A percentile compares a stretch with the other conserved stretches of the same genome.
These are phyloP conservation scores for Sitta carolinensis DNA, from an alignment of 2,797 vertebrate genomes.

Conservation along the genomic window DNA sequence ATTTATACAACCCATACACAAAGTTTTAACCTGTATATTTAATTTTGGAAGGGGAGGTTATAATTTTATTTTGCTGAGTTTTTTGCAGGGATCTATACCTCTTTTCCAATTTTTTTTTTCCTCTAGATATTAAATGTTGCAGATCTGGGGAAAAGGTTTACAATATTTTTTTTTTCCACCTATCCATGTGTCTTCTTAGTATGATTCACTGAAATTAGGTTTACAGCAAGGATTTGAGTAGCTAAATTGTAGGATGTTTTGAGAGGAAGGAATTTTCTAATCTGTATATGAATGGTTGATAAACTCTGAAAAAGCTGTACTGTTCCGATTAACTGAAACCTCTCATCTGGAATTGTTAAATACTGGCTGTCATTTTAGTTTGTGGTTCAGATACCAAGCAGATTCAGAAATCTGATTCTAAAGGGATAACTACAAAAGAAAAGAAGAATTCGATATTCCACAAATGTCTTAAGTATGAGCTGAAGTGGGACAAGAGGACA, in stretches of 20 bases:
- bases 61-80: not conserved
- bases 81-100: not conserved
- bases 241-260: not conserved
- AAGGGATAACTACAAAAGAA: not conserved
- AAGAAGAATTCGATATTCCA: not conserved
- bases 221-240: not conserved
- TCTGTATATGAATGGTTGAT: not conserved
- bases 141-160: not conserved
- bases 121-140: not conserved
- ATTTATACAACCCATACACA: not conserved
- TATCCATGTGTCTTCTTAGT: not conserved
- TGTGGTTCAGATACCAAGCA: not conserved
- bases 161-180: not conserved
- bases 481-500: not conserved
- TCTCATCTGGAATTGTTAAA: not conserved
- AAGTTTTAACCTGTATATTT: not conserved
- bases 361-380: not conserved
- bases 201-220: not conserved
- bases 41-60: not conserved
- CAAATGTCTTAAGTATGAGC: not conserved
- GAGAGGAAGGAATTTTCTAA: not conserved
- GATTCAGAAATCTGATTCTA: not conserved
- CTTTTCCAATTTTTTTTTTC: not conserved
- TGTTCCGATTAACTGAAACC: not conserved
- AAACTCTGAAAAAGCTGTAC: not conserved